Conservation (phyloP, 2,113 vertebrate genomes). For the Xyrauchen texanus region DNA sequence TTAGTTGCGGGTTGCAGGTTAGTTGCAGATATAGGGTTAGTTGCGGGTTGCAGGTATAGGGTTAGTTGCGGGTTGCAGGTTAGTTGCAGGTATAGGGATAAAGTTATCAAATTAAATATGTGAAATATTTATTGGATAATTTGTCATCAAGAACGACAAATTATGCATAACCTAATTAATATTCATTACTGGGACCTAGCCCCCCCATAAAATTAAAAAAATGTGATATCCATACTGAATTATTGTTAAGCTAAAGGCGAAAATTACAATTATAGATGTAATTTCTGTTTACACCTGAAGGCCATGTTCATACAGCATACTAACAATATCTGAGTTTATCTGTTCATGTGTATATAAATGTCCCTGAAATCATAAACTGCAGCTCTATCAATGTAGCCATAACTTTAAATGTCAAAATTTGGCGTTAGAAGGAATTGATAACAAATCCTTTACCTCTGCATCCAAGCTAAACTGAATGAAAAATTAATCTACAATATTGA, state of each 20-base stretch:
- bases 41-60: no score
- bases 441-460: slow-evolving; percentile 14
- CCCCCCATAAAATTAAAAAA: no score
- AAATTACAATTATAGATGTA: not conserved
- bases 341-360: slow-evolving; percentile 8
- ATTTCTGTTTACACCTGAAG: not conserved
- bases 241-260: not conserved
- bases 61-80: no score
- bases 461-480: slow-evolving; percentile 13
- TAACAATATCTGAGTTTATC: slow-evolving; percentile 1
- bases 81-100: no score
- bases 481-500: slow-evolving; percentile 42
- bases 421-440: not conserved
- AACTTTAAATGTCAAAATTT: not conserved
- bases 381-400: no score
- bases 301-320: slow-evolving; percentile 11
- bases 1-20: no score
- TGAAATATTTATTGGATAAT: no score
- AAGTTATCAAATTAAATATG: no score
- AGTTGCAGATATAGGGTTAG: no score
- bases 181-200: no score
- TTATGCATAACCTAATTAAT: no score
- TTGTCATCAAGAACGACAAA: no score
- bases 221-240: not conserved
- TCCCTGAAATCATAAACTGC: not conserved